A percentile compares a stretch with the other conserved stretches of the same genome.
These are phyloP conservation scores for Crepidodera aurea DNA, from an alignment of 2,888 invertebrate genomes.

Conservation along the genomic window DNA sequence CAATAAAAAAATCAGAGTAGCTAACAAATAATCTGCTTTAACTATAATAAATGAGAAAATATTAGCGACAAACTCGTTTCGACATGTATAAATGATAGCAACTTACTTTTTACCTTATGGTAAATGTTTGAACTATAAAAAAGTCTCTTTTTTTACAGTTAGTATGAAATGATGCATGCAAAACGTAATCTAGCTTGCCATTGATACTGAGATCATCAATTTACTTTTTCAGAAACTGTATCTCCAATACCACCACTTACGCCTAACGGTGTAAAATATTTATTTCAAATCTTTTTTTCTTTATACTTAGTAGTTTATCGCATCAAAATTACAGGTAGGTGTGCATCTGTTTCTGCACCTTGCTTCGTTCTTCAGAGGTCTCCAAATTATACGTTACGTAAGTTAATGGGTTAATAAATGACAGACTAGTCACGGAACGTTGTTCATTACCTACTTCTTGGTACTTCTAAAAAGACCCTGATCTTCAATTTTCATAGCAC, in stretches of 20 bases:
- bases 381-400: slow-evolving; percentile 41
- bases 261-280: slow-evolving; percentile 27
- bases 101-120: neutral
- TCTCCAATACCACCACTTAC: slow-evolving; percentile 15
- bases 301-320: slow-evolving; percentile 27
- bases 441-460: slow-evolving; percentile 37
- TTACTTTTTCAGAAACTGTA: slow-evolving; percentile 19
- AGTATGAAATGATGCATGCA: slow-evolving; percentile 20
- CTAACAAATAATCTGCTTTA: no score
- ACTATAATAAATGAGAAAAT: no score
- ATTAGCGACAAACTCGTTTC: no score
- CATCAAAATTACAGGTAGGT: slow-evolving; percentile 32
- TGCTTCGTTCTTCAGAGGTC: slow-evolving; percentile 35
- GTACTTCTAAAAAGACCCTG: neutral
- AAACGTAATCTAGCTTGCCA: slow-evolving; percentile 11
- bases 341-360: slow-evolving; percentile 35
- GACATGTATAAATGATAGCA: no score
- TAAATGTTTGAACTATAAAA: neutral
- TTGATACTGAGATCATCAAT: slow-evolving; percentile 14
- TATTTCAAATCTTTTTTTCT: slow-evolving; percentile 22
- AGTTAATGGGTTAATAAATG: slow-evolving; percentile 49
- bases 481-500: neutral
- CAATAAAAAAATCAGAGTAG: no score
- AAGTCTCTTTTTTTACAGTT: slow-evolving; percentile 24
- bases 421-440: slow-evolving; percentile 44